Base-by-base conservation (phyloP, 2,797 vertebrate genomes). In the Coreius guichenoti region DNA sequence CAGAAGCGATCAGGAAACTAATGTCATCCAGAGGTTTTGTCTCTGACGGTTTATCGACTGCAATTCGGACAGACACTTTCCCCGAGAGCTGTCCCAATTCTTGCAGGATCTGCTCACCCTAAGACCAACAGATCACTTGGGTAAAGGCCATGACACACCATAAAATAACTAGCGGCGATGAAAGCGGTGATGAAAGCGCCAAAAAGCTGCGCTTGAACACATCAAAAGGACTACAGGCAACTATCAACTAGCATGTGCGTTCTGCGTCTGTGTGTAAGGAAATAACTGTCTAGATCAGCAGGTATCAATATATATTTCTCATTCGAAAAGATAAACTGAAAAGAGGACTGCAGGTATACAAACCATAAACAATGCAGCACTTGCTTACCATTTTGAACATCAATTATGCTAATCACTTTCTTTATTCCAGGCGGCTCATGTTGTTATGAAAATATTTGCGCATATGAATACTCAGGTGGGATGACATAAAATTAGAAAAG, bases 91-190 rank as follows among this genome's bases (percentile, higher is more conserved):
- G 84, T 17, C 92, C 90, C 0, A 99, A 93, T 21, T 93, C 94
- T 47, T 92, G 83, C 29, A 98, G 91, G 75, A 99, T 78, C 5
- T 90, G 85, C 89, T 98, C 96, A 0, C 98, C 98, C 98, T 99
- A 90, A 7, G 43, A 31, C 5, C 33, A 19, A 69, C 68, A 61
- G 8, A 56, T 43, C 43, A 72, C n/a, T 33, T 45, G 51, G 45
- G 43, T 3, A 56, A 65, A 65, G 14, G 16, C 26, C 0, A 0
- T 65, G 63, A 29, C 26, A 8, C 61, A 65, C 14, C 26, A 65
- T 65, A 17, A 65, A 31, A 31, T 1, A 65, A 65, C 63, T 31
- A 65, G 63, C 6, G n/a, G 58, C 1, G n/a, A 61, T 26, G 12
- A 61, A 61, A 61, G 58, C 58, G 16, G 29, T 0, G 16, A 65